phyloP scores from a whole-genome alignment of 1,140 invertebrate species.

The Pachypeltis micranthus region DNA sequence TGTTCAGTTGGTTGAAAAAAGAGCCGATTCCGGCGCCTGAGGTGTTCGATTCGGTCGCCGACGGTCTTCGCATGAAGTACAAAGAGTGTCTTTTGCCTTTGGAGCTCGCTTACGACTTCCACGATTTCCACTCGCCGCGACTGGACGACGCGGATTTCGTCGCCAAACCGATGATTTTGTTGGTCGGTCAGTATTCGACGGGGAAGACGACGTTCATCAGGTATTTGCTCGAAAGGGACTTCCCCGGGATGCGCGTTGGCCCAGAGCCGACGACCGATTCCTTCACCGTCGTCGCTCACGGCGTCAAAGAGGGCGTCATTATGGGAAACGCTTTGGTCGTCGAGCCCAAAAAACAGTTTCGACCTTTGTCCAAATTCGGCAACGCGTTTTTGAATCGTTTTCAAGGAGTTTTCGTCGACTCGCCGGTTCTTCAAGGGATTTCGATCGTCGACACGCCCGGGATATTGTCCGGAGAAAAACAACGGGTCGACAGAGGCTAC shows the following conservation, averaged over 20 bases:
- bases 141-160: conserved; percentile 96
- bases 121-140: conserved; percentile 92
- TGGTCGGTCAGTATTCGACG: conserved; percentile 97
- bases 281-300: conserved; percentile 95
- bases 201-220: conserved; percentile 98
- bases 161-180: conserved; percentile 95
- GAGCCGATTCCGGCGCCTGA: conserved; percentile 60
- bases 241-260: conserved; percentile 88
- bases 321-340: conserved; percentile 97
- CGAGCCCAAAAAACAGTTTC: conserved; percentile 92
- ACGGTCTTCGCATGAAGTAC: conserved; percentile 84
- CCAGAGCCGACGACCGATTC: conserved; percentile 95
- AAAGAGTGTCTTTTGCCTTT: conserved; percentile 82
- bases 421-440: conserved; percentile 55
- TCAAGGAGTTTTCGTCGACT: conserved; percentile 52
- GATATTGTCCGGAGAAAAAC: conserved; percentile 54
- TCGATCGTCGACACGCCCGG: conserved; percentile 70
- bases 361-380: conserved; percentile 89
- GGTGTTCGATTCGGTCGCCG: conserved; percentile 73
- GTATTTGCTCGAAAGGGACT: conserved; percentile 86
- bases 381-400: conserved; percentile 91
- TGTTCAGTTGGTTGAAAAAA: conserved; percentile 77
- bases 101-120: conserved; percentile 87
- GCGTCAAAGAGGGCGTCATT: conserved; percentile 83
- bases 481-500: conserved; percentile 62